phyloP scores from a whole-genome alignment of 2,797 vertebrate species.

The Emydoidea blandingii region DNA sequence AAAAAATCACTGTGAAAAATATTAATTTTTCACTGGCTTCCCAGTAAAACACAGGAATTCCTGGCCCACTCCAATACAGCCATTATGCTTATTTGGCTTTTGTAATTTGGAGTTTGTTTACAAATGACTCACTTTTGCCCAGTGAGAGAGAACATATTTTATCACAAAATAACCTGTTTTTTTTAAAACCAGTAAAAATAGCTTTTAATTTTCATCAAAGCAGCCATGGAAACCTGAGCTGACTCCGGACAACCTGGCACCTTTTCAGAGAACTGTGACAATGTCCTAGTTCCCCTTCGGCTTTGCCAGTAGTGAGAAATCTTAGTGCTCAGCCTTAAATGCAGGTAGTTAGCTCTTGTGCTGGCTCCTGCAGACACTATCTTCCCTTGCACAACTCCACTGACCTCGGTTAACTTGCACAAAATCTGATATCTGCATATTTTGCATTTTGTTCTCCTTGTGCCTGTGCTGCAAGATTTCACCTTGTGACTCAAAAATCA shows the following conservation, averaged over 20 bases:
- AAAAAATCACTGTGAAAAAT: neutral
- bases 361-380: neutral
- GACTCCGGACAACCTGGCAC: conserved; percentile 30
- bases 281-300: neutral
- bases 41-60: neutral
- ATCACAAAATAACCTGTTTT: neutral
- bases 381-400: neutral
- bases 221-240: neutral
- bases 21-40: neutral
- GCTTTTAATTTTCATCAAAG: conserved; percentile 26
- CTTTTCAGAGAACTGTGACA: conserved; percentile 29
- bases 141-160: conserved; percentile 10
- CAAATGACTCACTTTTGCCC: conserved; percentile 33
- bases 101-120: neutral
- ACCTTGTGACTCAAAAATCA: neutral
- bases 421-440: neutral
- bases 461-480: neutral
- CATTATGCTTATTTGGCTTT: neutral
- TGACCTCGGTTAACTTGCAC: neutral
- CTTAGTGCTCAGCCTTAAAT: neutral
- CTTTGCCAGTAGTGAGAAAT: neutral
- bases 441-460: neutral
- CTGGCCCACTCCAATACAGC: neutral
- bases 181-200: neutral
- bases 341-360: neutral